Evolutionary conservation across 2,888 invertebrate genomes (phyloP).

Genomic region (Orthosia incerta): DNA sequence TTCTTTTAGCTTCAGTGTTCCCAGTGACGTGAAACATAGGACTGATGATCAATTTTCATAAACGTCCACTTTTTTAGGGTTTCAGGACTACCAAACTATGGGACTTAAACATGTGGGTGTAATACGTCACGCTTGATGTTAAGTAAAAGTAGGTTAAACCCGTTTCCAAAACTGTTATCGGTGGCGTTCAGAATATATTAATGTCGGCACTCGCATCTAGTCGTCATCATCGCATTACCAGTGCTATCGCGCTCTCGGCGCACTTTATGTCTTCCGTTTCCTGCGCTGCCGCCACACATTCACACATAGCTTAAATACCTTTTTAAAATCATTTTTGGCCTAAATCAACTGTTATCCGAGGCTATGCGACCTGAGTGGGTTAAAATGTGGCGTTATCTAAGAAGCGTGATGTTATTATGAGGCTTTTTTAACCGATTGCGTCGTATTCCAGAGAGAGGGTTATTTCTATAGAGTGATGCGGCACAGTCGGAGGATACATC

Average conservation of each 20-base stretch:
- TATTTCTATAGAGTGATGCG: too few relatives aligned
- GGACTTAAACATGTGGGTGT: too few relatives aligned
- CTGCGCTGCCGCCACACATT: conserved; percentile 45
- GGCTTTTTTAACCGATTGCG: background rate
- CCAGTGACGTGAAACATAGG: too few relatives aligned
- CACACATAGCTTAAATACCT: conserved; percentile 64
- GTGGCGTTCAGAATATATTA: conserved; percentile 63
- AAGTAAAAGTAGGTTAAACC: conserved; percentile 21
- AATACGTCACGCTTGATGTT: too few relatives aligned
- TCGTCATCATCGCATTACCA: conserved; percentile 67
- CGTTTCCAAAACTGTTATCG: conserved; percentile 56
- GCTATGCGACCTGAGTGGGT: background rate
- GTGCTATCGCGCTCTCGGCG: conserved; percentile 59
- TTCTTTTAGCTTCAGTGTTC: too few relatives aligned
- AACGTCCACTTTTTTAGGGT: too few relatives aligned
- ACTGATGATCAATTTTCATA: too few relatives aligned
- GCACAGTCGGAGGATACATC: too few relatives aligned
- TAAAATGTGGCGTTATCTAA: conserved; percentile 33
- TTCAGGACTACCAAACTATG: too few relatives aligned
- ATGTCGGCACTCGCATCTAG: conserved; percentile 63
- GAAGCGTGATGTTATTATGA: conserved; percentile 18
- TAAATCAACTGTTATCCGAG: conserved; percentile 63
- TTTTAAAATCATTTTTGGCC: conserved; percentile 64
- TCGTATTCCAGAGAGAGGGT: background rate
- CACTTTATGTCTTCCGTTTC: conserved; percentile 70